Percentiles rank a stretch among this genome's conserved stretches.
Evolutionary conservation across 2,113 vertebrate genomes (phyloP).

Genomic region (Daboia siamensis): DNA sequence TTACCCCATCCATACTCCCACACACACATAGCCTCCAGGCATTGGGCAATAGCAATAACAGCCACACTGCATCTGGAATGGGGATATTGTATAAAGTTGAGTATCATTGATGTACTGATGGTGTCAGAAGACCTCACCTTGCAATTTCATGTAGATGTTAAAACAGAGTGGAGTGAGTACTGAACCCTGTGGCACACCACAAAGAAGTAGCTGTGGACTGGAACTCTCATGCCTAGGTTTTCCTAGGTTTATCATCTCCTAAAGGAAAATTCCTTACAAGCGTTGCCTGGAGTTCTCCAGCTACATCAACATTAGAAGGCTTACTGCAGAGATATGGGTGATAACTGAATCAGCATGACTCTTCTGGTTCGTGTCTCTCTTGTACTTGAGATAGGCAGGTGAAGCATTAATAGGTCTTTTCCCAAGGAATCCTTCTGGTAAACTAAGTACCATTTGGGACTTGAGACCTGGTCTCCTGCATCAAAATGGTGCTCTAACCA

Average conservation of each 20-base stretch:
- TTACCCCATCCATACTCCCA: neutral
- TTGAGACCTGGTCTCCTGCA: neutral
- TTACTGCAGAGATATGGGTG: neutral
- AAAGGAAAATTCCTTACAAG: neutral
- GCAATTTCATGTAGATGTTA: neutral
- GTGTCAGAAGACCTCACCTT: neutral
- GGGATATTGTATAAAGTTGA: too few species aligned
- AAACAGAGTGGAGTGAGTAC: too few species aligned
- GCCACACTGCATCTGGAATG: too few species aligned
- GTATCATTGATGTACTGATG: too few species aligned
- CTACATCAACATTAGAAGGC: neutral
- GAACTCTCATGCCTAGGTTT: neutral
- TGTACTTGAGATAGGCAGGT: neutral
- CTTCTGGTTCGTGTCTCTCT: neutral
- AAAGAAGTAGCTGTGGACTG: too few species aligned
- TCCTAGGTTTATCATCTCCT: neutral
- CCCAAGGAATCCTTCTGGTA: neutral
- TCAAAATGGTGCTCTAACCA: neutral
- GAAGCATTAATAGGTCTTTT: neutral
- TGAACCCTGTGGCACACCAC: too few species aligned
- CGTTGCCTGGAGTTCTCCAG: neutral
- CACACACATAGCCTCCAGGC: neutral
- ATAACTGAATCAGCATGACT: neutral
- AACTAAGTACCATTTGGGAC: neutral
- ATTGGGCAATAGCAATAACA: too few species aligned